These are phyloP conservation scores for Cryptocephalus primarius DNA, from an alignment of 2,888 invertebrate species.

Conservation along the genomic window DNA sequence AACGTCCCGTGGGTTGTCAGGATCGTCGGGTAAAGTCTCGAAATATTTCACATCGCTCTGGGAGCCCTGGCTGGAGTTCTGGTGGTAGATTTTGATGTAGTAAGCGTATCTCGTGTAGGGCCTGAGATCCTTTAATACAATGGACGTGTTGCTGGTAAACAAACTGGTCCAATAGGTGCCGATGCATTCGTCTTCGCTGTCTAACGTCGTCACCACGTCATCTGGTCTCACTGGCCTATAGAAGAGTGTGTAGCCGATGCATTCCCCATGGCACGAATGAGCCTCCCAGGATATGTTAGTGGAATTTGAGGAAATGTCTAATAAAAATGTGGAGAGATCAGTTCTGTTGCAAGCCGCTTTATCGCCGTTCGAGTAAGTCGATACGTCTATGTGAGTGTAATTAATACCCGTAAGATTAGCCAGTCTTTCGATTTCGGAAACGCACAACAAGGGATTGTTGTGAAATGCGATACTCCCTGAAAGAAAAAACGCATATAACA, in stretches of 20 bases:
- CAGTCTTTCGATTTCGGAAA: constrained; percentile 51
- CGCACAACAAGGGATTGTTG: constrained; percentile 71
- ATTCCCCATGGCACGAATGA: constrained; percentile 9
- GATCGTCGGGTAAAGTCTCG: constrained; percentile 48
- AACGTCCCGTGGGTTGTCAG: constrained; percentile 33
- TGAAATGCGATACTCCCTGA: constrained; percentile 50
- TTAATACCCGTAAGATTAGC: constrained; percentile 38
- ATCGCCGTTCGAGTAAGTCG: constrained; percentile 55
- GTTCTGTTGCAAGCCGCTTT: constrained; percentile 51
- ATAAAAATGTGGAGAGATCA: constrained; percentile 29
- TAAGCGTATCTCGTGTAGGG: constrained; percentile 57
- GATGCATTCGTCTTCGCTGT: constrained; percentile 25
- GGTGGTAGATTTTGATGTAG: constrained; percentile 46
- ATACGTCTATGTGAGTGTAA: constrained; percentile 42
- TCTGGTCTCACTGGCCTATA: constrained; percentile 47
- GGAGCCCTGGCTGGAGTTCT: constrained; percentile 41
- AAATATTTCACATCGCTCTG: constrained; percentile 54
- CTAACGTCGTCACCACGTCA: constrained; percentile 34
- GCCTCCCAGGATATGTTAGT: constrained; percentile 31
- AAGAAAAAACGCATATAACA: no score
- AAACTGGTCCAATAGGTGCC: constrained; percentile 25
- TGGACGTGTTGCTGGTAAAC: constrained; percentile 19
- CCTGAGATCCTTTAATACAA: constrained; percentile 39
- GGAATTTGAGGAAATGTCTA: constrained; percentile 25
- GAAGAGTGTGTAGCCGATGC: constrained; percentile 53